These are phyloP conservation scores for Ovibos moschatus DNA, from an alignment of 2,113 vertebrate genomes.

Conservation along the genomic window DNA sequence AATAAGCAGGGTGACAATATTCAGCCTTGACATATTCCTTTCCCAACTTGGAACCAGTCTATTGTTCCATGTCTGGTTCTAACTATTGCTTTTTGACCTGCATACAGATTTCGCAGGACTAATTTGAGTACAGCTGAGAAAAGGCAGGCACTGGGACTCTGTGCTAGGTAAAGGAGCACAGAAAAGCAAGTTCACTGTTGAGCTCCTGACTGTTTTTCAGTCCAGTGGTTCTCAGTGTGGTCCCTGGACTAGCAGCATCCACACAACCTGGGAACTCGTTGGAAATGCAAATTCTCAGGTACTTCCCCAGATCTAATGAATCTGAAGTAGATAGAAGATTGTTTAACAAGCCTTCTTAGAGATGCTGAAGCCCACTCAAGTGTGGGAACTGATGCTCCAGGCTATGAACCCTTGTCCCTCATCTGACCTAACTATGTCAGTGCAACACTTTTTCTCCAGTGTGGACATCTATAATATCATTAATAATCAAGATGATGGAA, in stretches of 20 bases:
- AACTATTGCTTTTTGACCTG: not conserved
- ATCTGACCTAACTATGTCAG: not conserved
- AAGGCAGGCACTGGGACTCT: not conserved
- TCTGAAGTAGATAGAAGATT: not conserved
- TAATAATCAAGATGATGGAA: not conserved
- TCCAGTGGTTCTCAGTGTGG: not conserved
- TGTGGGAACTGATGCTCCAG: not conserved
- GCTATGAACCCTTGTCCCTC: not conserved
- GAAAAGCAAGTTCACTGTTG: not conserved
- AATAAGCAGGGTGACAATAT: not conserved
- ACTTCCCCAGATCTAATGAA: not conserved
- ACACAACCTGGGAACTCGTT: not conserved
- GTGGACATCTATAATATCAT: not conserved
- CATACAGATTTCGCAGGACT: not conserved
- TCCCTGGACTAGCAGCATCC: not conserved
- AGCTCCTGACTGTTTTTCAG: not conserved
- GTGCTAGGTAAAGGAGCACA: not conserved
- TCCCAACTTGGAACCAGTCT: not conserved
- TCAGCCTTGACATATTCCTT: not conserved
- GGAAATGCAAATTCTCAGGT: not conserved
- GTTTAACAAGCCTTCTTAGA: not conserved
- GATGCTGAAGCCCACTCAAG: not conserved
- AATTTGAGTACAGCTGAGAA: not conserved
- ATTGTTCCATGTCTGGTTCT: not conserved
- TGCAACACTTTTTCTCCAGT: not conserved